phyloP scores from a whole-genome alignment of 2,888 invertebrate species.

The Petrolisthes cinctipes region DNA sequence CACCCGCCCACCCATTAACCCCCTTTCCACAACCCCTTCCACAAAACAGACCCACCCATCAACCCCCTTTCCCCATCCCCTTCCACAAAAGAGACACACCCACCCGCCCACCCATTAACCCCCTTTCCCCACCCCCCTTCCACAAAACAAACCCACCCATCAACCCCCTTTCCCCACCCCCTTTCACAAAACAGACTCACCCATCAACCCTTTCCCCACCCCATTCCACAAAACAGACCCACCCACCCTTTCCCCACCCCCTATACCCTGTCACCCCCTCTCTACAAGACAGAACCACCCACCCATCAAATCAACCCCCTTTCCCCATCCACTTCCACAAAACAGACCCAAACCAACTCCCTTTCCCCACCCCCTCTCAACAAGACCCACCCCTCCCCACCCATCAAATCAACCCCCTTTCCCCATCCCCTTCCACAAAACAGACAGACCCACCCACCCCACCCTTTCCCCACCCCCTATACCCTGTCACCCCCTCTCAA shows the following conservation, averaged over 20 bases:
- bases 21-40: no score
- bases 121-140: not conserved
- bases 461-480: no score
- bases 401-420: not conserved
- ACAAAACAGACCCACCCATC: no score
- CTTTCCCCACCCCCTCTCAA: not conserved
- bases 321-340: not conserved
- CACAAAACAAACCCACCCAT: not conserved
- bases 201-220: not conserved
- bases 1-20: no score
- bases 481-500: not conserved
- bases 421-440: not conserved
- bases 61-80: no score
- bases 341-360: not conserved
- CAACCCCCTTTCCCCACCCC: not conserved
- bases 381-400: not conserved
- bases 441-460: not conserved
- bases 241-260: no score
- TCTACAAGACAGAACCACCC: no score
- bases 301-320: not conserved
- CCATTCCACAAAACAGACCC: not conserved
- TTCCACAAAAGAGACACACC: no score
- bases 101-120: no score
- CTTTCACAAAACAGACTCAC: not conserved
- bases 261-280: no score